These are phyloP conservation scores for Trogon surrucura DNA, from an alignment of 2,113 vertebrate species.

Conservation along the genomic window DNA sequence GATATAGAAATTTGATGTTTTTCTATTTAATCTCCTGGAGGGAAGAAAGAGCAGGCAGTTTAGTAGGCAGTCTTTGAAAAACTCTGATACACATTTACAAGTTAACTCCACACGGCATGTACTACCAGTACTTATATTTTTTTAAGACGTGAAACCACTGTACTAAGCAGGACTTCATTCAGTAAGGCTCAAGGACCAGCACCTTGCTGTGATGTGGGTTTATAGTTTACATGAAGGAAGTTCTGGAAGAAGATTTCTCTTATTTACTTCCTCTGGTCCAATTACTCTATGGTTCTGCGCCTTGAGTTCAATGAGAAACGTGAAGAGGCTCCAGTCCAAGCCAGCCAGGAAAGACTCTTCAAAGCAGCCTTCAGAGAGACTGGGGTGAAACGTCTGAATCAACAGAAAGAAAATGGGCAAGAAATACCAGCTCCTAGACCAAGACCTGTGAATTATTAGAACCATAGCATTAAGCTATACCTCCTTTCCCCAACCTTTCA, in stretches of 20 bases:
- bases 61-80: not conserved
- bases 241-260: not conserved
- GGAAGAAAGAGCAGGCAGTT: not conserved
- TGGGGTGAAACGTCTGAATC: not conserved
- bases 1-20: not conserved
- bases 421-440: not conserved
- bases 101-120: not conserved
- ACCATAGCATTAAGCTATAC: not conserved
- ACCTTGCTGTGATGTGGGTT: not conserved
- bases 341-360: not conserved
- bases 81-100: not conserved
- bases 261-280: not conserved
- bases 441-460: not conserved
- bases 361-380: not conserved
- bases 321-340: not conserved
- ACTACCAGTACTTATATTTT: not conserved
- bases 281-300: not conserved
- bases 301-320: not conserved
- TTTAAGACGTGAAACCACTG: not conserved
- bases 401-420: fast-evolving
- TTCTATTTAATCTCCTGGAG: not conserved
- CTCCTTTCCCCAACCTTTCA: not conserved
- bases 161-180: not conserved
- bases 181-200: not conserved
- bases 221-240: not conserved